These are phyloP conservation scores for Romanogobio albipinnatus DNA, from an alignment of 2,113 vertebrate genomes.

Conservation along the genomic window DNA sequence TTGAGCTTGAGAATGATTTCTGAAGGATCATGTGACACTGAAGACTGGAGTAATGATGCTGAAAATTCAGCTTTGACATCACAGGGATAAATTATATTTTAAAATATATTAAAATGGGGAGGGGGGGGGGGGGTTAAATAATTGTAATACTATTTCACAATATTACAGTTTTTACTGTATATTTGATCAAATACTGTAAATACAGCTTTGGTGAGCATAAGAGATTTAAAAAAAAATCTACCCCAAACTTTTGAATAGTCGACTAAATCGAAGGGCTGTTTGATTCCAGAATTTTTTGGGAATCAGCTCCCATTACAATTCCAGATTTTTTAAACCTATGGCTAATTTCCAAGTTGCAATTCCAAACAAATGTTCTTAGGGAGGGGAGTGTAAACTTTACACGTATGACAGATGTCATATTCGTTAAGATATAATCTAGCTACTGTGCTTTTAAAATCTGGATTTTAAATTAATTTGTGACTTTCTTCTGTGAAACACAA, in stretches of 20 bases:
- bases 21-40: no score
- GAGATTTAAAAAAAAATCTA: neutral
- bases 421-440: no score
- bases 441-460: neutral
- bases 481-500: neutral
- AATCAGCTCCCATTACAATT: neutral
- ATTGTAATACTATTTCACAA: neutral
- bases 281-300: neutral
- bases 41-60: no score
- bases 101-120: neutral
- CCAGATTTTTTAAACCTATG: neutral
- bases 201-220: neutral
- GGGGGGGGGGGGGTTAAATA: neutral
- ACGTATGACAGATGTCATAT: no score
- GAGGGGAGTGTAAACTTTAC: no score
- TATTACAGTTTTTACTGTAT: neutral
- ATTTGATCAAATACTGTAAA: neutral
- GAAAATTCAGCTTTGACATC: no score
- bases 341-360: neutral
- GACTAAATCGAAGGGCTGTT: neutral
- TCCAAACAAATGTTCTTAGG: neutral
- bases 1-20: no score
- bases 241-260: neutral
- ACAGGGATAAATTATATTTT: neutral
- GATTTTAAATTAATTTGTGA: neutral